Evolutionary conservation across 1,140 invertebrate genomes (phyloP).

Genomic region (Drosophila ficusphila): DNA sequence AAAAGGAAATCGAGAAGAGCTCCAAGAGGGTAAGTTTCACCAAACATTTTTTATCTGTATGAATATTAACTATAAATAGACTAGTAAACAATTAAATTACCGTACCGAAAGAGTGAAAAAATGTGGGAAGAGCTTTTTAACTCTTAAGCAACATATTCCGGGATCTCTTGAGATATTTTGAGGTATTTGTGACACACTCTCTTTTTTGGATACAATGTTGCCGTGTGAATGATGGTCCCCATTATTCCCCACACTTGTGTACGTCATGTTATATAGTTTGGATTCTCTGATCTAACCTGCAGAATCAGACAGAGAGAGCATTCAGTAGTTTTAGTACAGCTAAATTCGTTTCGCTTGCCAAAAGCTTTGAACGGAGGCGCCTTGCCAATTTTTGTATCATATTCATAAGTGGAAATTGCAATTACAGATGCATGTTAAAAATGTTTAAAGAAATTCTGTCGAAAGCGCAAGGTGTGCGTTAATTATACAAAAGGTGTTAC

Average conservation of each 20-base stretch:
- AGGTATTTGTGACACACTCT: background rate
- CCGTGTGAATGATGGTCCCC: slow-evolving; percentile 45
- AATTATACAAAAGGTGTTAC: slow-evolving; percentile 24
- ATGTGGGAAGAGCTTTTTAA: slow-evolving; percentile 2
- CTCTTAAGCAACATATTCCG: slow-evolving; percentile 20
- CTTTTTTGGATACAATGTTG: slow-evolving; percentile 49
- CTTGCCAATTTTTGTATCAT: slow-evolving; percentile 54
- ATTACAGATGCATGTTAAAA: slow-evolving; percentile 29
- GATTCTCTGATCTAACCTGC: background rate
- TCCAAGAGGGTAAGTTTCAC: slow-evolving; percentile 75
- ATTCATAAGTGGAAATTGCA: slow-evolving; percentile 73
- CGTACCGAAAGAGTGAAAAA: slow-evolving; percentile 2
- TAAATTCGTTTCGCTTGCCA: slow-evolving; percentile 45
- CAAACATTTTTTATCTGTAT: slow-evolving; percentile 28
- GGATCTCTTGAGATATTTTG: slow-evolving; percentile 51
- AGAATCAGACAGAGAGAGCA: background rate
- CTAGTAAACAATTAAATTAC: slow-evolving; percentile 12
- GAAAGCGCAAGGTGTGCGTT: slow-evolving; percentile 47
- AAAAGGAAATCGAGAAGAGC: slow-evolving; percentile 81
- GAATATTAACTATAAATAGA: slow-evolving; percentile 41
- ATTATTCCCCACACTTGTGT: slow-evolving; percentile 55
- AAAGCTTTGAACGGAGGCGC: slow-evolving; percentile 47
- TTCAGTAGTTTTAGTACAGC: slow-evolving; percentile 2
- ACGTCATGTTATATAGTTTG: slow-evolving; percentile 48
- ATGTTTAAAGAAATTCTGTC: slow-evolving; percentile 20